Base-by-base conservation (phyloP, 2,888 invertebrate species). In the Trissolcus japonicus region DNA sequence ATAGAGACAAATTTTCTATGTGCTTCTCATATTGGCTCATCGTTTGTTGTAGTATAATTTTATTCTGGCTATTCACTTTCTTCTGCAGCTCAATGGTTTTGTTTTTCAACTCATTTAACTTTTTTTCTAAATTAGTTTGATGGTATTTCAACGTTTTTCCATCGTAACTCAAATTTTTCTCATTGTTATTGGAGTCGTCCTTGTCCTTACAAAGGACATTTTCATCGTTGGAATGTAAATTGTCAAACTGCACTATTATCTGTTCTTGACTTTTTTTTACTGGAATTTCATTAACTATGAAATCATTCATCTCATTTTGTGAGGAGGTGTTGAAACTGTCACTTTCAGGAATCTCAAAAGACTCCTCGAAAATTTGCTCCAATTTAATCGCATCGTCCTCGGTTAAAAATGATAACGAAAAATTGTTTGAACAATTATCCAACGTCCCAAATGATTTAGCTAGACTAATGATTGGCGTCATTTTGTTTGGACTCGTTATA, bases 1-100 rank as follows among this genome's bases (percentile, higher is more conserved):
- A 40, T 46, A 83, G 84, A 2, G 84, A 83, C 9, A 86, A 66
- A 51, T 84, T 85, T 29, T 85, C 83, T 14, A 87, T 87, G 46
- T 85, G 84, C 4, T 81, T 80, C 35, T 85, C 83, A 55, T 83
- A 84, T 1, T 80, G 80, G 50, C 84, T 84, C 65, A 86, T 83
- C 62, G 79, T 82, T 43, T 84, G 82, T 7, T 82, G 81, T 4
- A 84, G 60, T 11, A 80, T 72, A 1, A 80, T 78, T 0, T 53
- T 67, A 11, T 80, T 78, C 0, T 76, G 59, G n/a, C 68, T 80
- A 9, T 78, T 55, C 7, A 77, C 77, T 59, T 82, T 79, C 1
- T 76, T 73, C 0, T 83, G 78, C 1, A 84, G 74, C 11, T 86
- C 81, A 14, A 80, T 14, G 0, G 82, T 82, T 19, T 85, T 85